A percentile compares a stretch with the other conserved stretches of the same genome.
Conservation (phyloP, 2,888 invertebrate genomes). For the Calameuta pallipes region DNA sequence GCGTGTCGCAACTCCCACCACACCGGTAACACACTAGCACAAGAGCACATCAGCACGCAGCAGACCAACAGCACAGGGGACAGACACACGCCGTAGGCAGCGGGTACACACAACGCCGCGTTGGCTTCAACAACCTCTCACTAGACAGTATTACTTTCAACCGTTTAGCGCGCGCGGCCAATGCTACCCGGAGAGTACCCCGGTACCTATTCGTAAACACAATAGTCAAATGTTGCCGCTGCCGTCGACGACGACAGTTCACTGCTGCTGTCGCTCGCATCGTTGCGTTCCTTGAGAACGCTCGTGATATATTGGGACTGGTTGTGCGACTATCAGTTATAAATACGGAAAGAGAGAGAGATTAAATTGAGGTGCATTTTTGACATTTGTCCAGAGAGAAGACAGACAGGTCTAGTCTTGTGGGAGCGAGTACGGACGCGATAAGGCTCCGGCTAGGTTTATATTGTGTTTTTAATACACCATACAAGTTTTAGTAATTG, state of each 20-base stretch:
- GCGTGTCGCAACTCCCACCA: constrained; percentile 20
- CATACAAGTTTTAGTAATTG: not conserved
- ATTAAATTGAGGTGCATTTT: not conserved
- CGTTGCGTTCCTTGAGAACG: constrained; percentile 26
- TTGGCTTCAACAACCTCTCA: constrained; percentile 57
- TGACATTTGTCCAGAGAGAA: not conserved
- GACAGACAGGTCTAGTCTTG: not conserved
- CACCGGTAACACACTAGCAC: constrained; percentile 12
- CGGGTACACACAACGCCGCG: constrained; percentile 33
- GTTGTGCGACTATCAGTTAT: constrained; percentile 4
- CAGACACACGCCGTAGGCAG: constrained; percentile 32
- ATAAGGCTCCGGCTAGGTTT: not conserved
- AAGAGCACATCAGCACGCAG: constrained; percentile 30
- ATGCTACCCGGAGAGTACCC: constrained; percentile 42
- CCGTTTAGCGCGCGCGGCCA: constrained; percentile 53
- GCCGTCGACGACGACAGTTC: constrained; percentile 3
- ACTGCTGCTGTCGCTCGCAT: constrained; percentile 9
- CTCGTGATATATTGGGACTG: constrained; percentile 11
- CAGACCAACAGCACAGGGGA: constrained; percentile 38
- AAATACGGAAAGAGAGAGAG: not conserved
- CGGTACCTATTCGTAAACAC: constrained; percentile 22
- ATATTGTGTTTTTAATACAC: not conserved
- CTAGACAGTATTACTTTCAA: constrained; percentile 60
- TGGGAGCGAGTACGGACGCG: not conserved
- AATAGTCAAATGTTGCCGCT: constrained; percentile 22